phyloP scores from a whole-genome alignment of 2,888 invertebrate species.

The Phyto melanocephala region DNA sequence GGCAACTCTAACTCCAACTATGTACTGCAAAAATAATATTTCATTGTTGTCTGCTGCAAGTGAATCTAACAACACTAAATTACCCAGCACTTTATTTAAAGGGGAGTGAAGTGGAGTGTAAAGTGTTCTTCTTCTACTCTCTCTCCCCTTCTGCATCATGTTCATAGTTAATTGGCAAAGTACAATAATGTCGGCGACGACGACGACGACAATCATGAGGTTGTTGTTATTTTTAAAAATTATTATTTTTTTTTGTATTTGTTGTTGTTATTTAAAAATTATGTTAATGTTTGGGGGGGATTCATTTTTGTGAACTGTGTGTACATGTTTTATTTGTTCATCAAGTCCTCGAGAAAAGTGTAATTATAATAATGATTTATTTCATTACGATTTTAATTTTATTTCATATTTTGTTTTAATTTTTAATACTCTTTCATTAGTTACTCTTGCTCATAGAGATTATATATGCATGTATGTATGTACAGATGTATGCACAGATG shows the following conservation, averaged over 20 bases:
- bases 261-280: conserved; percentile 4
- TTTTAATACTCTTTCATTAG: not conserved
- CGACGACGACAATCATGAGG: not conserved
- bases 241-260: not conserved
- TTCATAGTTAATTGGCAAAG: conserved; percentile 15
- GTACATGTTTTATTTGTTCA: not conserved
- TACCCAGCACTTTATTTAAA: not conserved
- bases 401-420: not conserved
- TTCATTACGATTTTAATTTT: conserved; percentile 28
- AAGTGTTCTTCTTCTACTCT: not conserved
- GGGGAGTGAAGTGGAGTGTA: not conserved
- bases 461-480: not conserved
- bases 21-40: too few species aligned
- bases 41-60: conserved; percentile 44
- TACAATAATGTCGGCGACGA: not conserved
- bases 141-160: too few species aligned
- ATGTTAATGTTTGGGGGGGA: conserved; percentile 23
- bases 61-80: conserved; percentile 14
- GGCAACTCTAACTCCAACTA: too few species aligned
- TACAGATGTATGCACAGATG: not conserved
- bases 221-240: conserved; percentile 8
- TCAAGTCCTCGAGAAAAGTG: not conserved
- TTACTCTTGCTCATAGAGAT: not conserved
- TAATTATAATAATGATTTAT: conserved; percentile 48
- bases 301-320: not conserved